These are phyloP conservation scores for Elephas maximus DNA, from an alignment of 2,113 vertebrate species.

Conservation along the genomic window DNA sequence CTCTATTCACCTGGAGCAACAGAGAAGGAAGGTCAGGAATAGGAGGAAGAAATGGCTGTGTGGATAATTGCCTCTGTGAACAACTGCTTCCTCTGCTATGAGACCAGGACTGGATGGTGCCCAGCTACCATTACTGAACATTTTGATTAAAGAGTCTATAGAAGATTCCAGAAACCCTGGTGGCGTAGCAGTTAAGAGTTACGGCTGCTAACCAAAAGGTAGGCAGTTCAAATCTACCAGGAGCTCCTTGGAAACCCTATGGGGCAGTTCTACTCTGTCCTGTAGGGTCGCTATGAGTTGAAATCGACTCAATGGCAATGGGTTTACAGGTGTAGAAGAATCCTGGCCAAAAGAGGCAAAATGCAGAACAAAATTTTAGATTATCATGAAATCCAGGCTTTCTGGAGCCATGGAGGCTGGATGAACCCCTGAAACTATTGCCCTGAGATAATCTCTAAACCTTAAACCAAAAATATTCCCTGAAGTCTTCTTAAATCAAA, in stretches of 20 bases:
- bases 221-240: too few species aligned
- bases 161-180: too few species aligned
- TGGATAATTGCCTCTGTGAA: background rate
- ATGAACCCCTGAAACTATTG: background rate
- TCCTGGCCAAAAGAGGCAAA: background rate
- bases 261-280: too few species aligned
- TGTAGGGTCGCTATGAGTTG: too few species aligned
- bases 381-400: background rate
- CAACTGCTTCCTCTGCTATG: background rate
- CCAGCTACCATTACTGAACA: background rate
- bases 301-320: too few species aligned
- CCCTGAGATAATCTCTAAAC: background rate
- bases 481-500: background rate
- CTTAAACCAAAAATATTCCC: background rate
- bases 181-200: too few species aligned
- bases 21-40: background rate
- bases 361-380: background rate
- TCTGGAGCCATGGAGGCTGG: background rate
- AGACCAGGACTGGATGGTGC: background rate
- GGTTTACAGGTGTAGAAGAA: too few species aligned
- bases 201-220: too few species aligned
- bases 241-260: too few species aligned
- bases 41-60: background rate
- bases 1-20: background rate
- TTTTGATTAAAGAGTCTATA: background rate